Base-by-base conservation (phyloP, 1,140 invertebrate species). In the Trichoplusia ni region DNA sequence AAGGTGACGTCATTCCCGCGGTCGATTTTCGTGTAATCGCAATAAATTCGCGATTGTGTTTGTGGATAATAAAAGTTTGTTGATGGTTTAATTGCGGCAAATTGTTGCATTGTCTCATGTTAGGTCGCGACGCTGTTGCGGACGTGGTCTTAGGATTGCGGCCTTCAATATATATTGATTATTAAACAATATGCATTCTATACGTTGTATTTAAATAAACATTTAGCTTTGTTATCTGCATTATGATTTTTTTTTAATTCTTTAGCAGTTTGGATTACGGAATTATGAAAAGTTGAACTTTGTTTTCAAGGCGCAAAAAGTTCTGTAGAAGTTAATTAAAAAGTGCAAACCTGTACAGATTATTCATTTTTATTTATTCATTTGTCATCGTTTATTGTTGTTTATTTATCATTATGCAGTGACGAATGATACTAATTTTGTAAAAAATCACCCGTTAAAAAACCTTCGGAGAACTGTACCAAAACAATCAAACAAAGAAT, bases 1-100 rank as follows among this genome's bases (percentile, higher is more conserved):
- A 86, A 86, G 82, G 83, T 87, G 86, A 89, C 86, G 84, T 89
- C 86, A 89, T 72, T 79, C 65, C 63, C 75, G 74, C 76, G 80
- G 73, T 77, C 75, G 75, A 79, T 75, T 74, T 67, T 61, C 31
- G 49, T 64, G 68, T 68, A 69, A 58, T 64, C 35, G 53, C 31
- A 21, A 59, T 51, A 62, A 69, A 66, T 66, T 67, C 46, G 62
- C 47, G 59, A 63, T 59, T 46, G 62, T 67, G 38, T 62, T 54
- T 44, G 49, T 29, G 16, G 38, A 58, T 33, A 21, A 63, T 61
- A 27, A 73, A 58, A 58, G 38, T 31, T 31, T 38, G 38, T 58
- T 19, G 38, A 18, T 44, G n/a, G 9, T 14, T 44, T 44, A 44
- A 42, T 58, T 40, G 38, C 33, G 33, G 3, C 33, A 37, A 37